Evolutionary conservation across 2,113 vertebrate species (phyloP), one percentile per base, ranked within the genome.

Genomic region (Xiphophorus maculatus): DNA sequence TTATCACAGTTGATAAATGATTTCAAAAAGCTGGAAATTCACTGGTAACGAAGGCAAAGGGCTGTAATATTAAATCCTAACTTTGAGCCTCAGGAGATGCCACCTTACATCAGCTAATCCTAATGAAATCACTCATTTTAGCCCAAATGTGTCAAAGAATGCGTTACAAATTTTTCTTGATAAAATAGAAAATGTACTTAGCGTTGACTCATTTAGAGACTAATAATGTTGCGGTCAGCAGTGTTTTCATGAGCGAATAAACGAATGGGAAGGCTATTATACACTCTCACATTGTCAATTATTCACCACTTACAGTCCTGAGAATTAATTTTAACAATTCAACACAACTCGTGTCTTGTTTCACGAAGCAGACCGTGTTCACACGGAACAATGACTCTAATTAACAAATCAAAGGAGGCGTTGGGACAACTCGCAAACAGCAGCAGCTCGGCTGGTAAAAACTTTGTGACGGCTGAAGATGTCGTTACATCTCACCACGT

Each of bases 361-460:
- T 44, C 35, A 60, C 22, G 33, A 8, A 40, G 32, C 22, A 42
- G 3, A 62, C 48, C 33, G 10, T 25, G 37, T 75, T 86, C 61
- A 71, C 33, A 35, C 63, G 4, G 19, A 42, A 62, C 48, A 30
- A 73, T 65, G 17, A 25, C 66, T 42, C 32, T 15, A 0, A 48
- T 76, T 65, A 70, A 79, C 48, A 66, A 69, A 70, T 63, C 25
- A 12, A 4, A 51, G 22, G 14, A 82, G 35, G 35, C 35, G 40
- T 64, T 58, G 48, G 6, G 22, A 0, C 19, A 54, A 65, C 54
- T 65, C 60, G 54, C 5, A 4, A 33, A 63, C 1, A 28, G 12
- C 42, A 28, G 58, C 0, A 8, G 62, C 58, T 13, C 29, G 14
- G 74, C 19, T 25, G 15, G 19, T n/a, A 33, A 79, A 65, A 69